Base-by-base conservation (phyloP, 2,888 invertebrate genomes). In the Melieria picta region DNA sequence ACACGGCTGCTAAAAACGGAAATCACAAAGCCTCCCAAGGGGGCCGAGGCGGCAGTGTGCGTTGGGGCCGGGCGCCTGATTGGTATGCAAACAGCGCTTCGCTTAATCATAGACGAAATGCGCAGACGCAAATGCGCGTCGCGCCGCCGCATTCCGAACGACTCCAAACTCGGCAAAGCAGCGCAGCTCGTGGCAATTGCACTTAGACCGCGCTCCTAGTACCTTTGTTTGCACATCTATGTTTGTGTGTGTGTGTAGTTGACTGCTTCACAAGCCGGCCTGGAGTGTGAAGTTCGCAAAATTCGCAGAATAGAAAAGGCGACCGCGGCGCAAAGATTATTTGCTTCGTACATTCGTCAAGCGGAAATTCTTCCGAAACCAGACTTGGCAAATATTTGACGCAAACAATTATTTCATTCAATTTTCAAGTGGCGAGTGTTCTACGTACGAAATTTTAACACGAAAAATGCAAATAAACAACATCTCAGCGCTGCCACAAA, bases 351-450 rank as follows among this genome's bases (percentile, higher is more conserved):
- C 11, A 48, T 1, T 16, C 47, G 7, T 47, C 6, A 64, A 65
- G 60, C 61, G 55, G 52, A 69, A 63, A 57, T 60, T 52, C n/a
- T 42, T n/a, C 55, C 30, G 10, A 69, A 69, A 65, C 66, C 63
- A 63, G 63, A 66, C n/a, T 70, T 63, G 50, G 45, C 70, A 69
- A 69, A 69, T 72, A 72, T 62, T 62, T 65, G n/a, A 58, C 11
- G 6, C 4, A 47, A 61, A 68, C 30, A 58, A 58, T 58, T 58
- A 42, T 10, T n/a, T 52, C 13, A 16, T 16, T 16, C 16, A 16
- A 16, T 16, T 16, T 16, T 16, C 16, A 16, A 1, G 16, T 16
- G 16, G 30, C 30, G 30, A 30, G 30, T 30, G 30, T 30, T 30
- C 30, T 2, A 30, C 1, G 30, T 30, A 30, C 30, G 1, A 30